Base-by-base conservation (phyloP, 1,140 invertebrate genomes). In the Aphaenogaster ashmeadi region DNA sequence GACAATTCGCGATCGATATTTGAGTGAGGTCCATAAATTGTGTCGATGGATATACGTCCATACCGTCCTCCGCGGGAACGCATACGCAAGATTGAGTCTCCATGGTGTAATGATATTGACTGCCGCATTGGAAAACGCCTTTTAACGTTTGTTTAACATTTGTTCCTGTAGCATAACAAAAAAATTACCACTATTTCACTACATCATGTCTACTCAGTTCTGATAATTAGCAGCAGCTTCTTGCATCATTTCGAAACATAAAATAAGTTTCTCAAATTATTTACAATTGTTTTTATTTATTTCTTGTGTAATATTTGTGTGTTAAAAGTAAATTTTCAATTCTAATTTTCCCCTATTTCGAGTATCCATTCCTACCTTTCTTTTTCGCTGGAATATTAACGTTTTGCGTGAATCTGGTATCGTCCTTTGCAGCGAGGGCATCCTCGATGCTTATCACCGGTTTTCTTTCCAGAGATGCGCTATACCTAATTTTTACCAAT, bases 21-120 rank as follows among this genome's bases (percentile, higher is more conserved):
- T 98, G 97, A 0, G 94, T 93, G 4, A 96, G 91, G 92, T 98
- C 97, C n/a, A 97, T 94, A 96, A 96, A 98, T 90, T 98, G 97
- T 1, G 96, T 95, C 0, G 96, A 89, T 2, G 97, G 94, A 92
- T 96, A 97, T 11, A 98, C 96, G 88, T 97, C 96, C 44, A 97
- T 92, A 3, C 97, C 97, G 94, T 97, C 97, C 94, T 98, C 97
- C 54, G 94, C 95, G 1, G 97, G 97, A 41, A 96, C 92, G 44
- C 96, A 97, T 44, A 97, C 95, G 90, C 97, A 96, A 4, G 95
- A 96, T 64, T 97, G 97, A 1, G 97, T 95, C 92, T 98, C 97
- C 97, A 97, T 97, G 0, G 96, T 96, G 77, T 96, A 97, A 91
- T 97, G 97, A 89, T 97, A 97, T 89, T 97, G 97, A 2, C 93